These are phyloP conservation scores for Melanostigma gelatinosum DNA, from an alignment of 2,113 vertebrate species.

Conservation along the genomic window DNA sequence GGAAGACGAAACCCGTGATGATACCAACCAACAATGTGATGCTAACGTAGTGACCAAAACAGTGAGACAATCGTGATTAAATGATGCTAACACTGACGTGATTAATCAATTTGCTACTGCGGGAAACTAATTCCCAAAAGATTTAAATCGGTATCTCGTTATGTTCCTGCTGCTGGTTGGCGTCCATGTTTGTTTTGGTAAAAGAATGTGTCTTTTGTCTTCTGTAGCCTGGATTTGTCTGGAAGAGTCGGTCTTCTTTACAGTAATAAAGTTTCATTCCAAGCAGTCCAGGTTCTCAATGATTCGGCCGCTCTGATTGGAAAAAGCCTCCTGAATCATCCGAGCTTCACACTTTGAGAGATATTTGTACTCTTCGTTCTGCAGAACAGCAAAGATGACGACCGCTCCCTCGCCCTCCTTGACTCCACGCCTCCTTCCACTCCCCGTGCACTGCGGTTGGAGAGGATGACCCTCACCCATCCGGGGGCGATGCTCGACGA, in stretches of 20 bases:
- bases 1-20: background rate
- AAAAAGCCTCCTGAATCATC: background rate
- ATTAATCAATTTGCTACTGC: background rate
- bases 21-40: background rate
- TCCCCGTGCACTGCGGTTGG: slow-evolving; percentile 88
- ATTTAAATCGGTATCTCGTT: background rate
- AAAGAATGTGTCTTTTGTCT: background rate
- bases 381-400: slow-evolving; percentile 90
- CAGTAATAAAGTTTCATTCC: too few species aligned
- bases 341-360: background rate
- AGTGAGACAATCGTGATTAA: too few species aligned
- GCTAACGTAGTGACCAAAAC: background rate
- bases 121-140: background rate
- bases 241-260: background rate
- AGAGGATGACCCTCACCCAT: slow-evolving; percentile 91
- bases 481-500: slow-evolving; percentile 89
- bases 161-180: background rate
- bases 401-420: slow-evolving; percentile 87
- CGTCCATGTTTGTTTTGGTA: background rate
- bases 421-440: slow-evolving; percentile 89
- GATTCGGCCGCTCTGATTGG: too few species aligned
- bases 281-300: too few species aligned
- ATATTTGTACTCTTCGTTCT: slow-evolving; percentile 1
- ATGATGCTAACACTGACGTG: background rate
- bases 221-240: background rate